A percentile compares a stretch with the other conserved stretches of the same genome.
Conservation (phyloP, 2,888 invertebrate genomes). For the Heliconius ismenius region DNA sequence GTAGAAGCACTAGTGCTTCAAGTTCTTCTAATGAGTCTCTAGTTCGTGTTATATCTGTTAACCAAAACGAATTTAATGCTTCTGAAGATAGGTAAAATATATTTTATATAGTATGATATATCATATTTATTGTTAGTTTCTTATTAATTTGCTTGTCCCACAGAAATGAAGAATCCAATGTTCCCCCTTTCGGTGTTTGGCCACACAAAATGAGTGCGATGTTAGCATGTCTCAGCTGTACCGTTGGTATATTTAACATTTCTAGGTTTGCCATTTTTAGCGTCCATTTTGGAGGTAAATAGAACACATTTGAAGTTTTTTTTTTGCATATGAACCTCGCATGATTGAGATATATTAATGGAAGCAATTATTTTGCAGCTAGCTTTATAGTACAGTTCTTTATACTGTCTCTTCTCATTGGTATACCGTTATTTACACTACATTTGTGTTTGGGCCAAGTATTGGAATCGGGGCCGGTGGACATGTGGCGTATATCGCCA, state of each 20-base stretch:
- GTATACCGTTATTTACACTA: slow-evolving; percentile 91
- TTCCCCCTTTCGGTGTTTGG: slow-evolving; percentile 74
- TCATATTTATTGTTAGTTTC: neutral
- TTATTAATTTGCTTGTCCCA: slow-evolving; percentile 42
- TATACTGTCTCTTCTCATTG: slow-evolving; percentile 89
- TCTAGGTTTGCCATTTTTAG: slow-evolving; percentile 93
- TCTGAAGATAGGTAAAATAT: slow-evolving; percentile 70
- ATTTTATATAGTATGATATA: neutral
- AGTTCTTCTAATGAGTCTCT: slow-evolving; percentile 73
- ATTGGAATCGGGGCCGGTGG: slow-evolving; percentile 91
- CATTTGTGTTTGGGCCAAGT: slow-evolving; percentile 93
- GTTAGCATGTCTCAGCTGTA: slow-evolving; percentile 91
- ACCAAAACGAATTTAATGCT: slow-evolving; percentile 57
- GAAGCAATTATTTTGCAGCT: slow-evolving; percentile 72
- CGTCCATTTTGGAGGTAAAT: slow-evolving; percentile 91
- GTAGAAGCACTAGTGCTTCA: slow-evolving; percentile 66
- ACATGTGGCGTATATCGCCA: slow-evolving; percentile 97
- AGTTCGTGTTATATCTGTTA: slow-evolving; percentile 55
- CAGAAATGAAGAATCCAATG: slow-evolving; percentile 74
- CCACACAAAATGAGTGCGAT: slow-evolving; percentile 86
- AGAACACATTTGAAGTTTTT: neutral
- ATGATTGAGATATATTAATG: slow-evolving; percentile 10
- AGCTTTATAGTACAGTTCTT: slow-evolving; percentile 94
- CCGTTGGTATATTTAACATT: slow-evolving; percentile 93
- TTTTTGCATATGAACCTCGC: neutral